Evolutionary conservation across 2,888 invertebrate species (phyloP).

Genomic region (Lampropteryx suffumata): DNA sequence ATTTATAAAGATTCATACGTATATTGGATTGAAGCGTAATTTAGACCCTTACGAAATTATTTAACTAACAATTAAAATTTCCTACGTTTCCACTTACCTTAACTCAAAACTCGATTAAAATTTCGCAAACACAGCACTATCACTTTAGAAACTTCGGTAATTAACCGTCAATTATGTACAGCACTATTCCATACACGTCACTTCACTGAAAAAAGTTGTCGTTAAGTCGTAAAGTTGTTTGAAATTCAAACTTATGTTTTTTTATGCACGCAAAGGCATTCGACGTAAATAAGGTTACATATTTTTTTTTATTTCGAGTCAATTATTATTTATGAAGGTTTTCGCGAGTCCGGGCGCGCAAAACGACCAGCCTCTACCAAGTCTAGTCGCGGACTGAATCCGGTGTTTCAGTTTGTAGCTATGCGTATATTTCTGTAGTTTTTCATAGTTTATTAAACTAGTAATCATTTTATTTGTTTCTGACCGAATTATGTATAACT

Average conservation of each 20-base stretch:
- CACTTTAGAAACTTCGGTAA: constrained; percentile 26
- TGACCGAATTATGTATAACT: background rate
- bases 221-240: constrained; percentile 11
- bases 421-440: constrained; percentile 26
- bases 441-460: constrained; percentile 9
- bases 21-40: too few relatives aligned
- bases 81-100: constrained; percentile 19
- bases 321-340: constrained; percentile 25
- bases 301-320: constrained; percentile 26
- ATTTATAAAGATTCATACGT: too few relatives aligned
- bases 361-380: constrained; percentile 21
- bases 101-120: constrained; percentile 17
- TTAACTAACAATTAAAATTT: constrained; percentile 10
- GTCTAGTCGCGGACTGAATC: constrained; percentile 23
- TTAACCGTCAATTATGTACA: constrained; percentile 27
- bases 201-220: constrained; percentile 28
- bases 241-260: constrained; percentile 23
- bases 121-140: constrained; percentile 25
- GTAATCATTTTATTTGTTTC: constrained; percentile 9
- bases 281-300: constrained; percentile 25
- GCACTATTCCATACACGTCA: constrained; percentile 27
- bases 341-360: constrained; percentile 8
- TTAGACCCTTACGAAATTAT: too few relatives aligned
- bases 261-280: too few relatives aligned
- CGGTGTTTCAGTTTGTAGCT: constrained; percentile 13